Evolutionary conservation across 1,140 invertebrate genomes (phyloP).

Genomic region (Zaprionus ornatus): DNA sequence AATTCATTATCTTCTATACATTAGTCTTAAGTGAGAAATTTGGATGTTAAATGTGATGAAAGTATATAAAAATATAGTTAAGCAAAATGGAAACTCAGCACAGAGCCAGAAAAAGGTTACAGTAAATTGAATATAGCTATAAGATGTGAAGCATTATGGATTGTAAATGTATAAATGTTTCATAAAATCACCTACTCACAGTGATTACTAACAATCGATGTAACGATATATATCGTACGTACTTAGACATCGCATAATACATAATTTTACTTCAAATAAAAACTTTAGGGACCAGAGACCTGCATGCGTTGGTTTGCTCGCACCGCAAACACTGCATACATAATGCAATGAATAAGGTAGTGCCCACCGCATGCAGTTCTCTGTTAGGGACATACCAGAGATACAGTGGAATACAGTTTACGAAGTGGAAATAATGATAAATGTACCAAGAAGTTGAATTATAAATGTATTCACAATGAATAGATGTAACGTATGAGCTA

Average conservation of each 20-base stretch:
- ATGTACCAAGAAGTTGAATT: not conserved
- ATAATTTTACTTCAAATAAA: too few species aligned
- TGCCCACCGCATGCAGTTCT: too few species aligned
- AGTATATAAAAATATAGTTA: constrained; percentile 21
- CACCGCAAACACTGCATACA: too few species aligned
- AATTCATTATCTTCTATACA: constrained; percentile 15
- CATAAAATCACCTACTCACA: not conserved
- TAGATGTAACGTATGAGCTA: not conserved
- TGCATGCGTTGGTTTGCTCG: too few species aligned
- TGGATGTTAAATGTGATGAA: constrained; percentile 37
- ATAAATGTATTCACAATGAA: not conserved
- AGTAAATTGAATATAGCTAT: not conserved
- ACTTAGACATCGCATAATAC: not conserved
- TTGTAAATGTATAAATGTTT: not conserved
- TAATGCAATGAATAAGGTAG: too few species aligned
- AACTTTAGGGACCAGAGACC: too few species aligned
- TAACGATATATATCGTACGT: not conserved
- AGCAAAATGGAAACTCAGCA: not conserved
- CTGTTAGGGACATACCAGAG: not conserved
- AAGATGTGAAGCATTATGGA: not conserved
- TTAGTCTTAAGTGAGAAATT: constrained; percentile 30
- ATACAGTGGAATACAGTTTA: not conserved
- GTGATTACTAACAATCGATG: not conserved
- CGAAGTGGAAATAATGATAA: not conserved
- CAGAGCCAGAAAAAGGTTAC: not conserved